Evolutionary conservation across 2,888 invertebrate genomes (phyloP), one percentile per base, ranked within the genome.

Genomic region (Callosobruchus maculatus): DNA sequence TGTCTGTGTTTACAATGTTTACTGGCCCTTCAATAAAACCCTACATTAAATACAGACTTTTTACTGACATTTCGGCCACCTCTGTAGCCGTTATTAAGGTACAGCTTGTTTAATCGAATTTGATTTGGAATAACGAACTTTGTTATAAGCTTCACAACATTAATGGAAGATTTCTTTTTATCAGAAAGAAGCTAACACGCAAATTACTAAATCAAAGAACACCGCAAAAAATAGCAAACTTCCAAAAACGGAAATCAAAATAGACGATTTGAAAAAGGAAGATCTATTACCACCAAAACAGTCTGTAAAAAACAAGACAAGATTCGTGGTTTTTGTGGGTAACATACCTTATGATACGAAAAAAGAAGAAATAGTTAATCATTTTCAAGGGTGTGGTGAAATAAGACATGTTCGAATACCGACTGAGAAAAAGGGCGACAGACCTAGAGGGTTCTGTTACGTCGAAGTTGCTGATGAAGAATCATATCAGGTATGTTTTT

Each of bases 261-360:
- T 80, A n/a, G 76, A 77, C 0, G 74, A 79, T 21, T 71, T 79
- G 71, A 77, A 79, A 74, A 80, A 75, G 20, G 78, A 70, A 20
- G 75, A 80, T 21, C 71, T 81, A 21, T 70, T 79, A 49, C 73
- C 73, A 67, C 49, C 49, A 49, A 49, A 49, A 49, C 49, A 49
- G 18, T 7, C 49, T 13, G 49, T 49, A 49, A 79, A 79, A 73
- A 77, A 76, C 20, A 78, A 81, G 71, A 78, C 78, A 49, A 81
- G 87, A 82, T 88, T 84, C 73, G 86, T 88, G 67, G 80, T 89
- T 9, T 89, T 88, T 77, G 86, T 88, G 69, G 88, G 88, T 72
- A 89, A 89, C 78, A 76, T 89, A 69, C 84, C 88, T 5, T 88
- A 81, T 75, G 83, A 84, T 67, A 80, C 83, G 0, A 87, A 84